These are phyloP conservation scores for Drosophila murphyi DNA, from an alignment of 1,140 invertebrate genomes.

Conservation along the genomic window DNA sequence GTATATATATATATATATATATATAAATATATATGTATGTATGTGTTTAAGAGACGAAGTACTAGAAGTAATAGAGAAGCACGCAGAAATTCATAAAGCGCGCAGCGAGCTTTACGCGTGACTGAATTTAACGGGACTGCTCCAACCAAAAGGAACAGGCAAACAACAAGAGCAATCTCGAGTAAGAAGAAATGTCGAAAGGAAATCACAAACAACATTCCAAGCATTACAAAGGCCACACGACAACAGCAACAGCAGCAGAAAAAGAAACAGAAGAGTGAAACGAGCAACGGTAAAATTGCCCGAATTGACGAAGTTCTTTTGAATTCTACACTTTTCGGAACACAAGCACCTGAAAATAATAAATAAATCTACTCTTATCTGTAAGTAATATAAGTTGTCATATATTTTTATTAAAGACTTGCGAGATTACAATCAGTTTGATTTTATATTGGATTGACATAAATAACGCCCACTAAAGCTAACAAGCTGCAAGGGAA, in stretches of 20 bases:
- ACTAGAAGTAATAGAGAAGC: slow-evolving; percentile 68
- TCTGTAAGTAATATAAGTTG: not conserved
- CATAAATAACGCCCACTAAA: not conserved
- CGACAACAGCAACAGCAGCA: slow-evolving; percentile 9
- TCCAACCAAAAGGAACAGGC: slow-evolving; percentile 13
- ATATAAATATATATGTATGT: too few species aligned
- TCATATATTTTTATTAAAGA: slow-evolving; percentile 3
- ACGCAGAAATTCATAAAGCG: slow-evolving; percentile 69
- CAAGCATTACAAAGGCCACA: slow-evolving; percentile 48
- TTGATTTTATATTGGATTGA: not conserved
- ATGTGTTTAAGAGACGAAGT: slow-evolving; percentile 13
- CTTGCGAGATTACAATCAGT: not conserved
- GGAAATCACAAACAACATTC: slow-evolving; percentile 80
- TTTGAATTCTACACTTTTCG: not conserved
- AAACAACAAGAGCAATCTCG: slow-evolving; percentile 40
- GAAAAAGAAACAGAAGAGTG: not conserved
- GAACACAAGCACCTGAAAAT: not conserved
- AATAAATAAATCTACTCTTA: not conserved
- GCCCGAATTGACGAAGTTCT: slow-evolving; percentile 1
- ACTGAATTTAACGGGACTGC: slow-evolving; percentile 53
- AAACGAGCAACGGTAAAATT: not conserved
- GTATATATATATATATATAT: not conserved
- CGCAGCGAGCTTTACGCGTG: slow-evolving; percentile 69
- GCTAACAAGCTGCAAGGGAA: not conserved
- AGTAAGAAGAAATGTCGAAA: slow-evolving; percentile 25